These are phyloP conservation scores for Varroa destructor DNA, from an alignment of 1,140 invertebrate species.

Conservation along the genomic window DNA sequence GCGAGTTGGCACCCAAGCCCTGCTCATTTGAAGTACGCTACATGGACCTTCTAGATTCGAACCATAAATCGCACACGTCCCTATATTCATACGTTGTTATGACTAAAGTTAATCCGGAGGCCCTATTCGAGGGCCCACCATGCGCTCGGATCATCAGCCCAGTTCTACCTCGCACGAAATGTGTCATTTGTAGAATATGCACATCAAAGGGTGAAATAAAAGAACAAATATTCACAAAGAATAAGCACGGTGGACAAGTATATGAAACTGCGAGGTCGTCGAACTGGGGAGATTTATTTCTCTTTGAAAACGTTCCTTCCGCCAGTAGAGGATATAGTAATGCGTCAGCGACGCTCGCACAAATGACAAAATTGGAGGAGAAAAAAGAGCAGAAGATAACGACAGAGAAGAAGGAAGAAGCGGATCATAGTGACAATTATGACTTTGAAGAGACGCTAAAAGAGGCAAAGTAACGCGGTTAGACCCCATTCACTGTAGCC, in stretches of 20 bases:
- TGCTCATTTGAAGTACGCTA: conserved; percentile 9
- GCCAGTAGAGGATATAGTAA: neutral
- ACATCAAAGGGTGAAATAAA: conserved; percentile 56
- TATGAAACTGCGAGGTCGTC: neutral
- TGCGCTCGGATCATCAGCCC: conserved; percentile 53
- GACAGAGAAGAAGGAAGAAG: no score
- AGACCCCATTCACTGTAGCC: no score
- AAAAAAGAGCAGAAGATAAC: no score
- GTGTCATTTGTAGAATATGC: conserved; percentile 63
- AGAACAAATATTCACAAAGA: conserved; percentile 58
- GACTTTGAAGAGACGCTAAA: no score
- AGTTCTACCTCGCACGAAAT: conserved; percentile 51
- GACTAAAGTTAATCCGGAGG: conserved; percentile 51
- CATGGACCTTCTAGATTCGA: neutral
- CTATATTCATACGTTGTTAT: conserved; percentile 50
- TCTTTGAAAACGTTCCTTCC: neutral
- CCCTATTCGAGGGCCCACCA: neutral
- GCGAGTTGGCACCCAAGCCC: neutral
- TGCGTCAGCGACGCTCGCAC: no score
- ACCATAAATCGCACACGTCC: conserved; percentile 27
- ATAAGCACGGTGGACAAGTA: conserved; percentile 55
- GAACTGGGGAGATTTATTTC: conserved; percentile 12
- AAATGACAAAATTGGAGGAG: no score
- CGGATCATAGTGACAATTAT: no score
- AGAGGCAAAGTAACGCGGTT: no score